These are phyloP conservation scores for Melanotaenia maccullochi DNA, from an alignment of 2,797 vertebrate genomes.

Conservation along the genomic window DNA sequence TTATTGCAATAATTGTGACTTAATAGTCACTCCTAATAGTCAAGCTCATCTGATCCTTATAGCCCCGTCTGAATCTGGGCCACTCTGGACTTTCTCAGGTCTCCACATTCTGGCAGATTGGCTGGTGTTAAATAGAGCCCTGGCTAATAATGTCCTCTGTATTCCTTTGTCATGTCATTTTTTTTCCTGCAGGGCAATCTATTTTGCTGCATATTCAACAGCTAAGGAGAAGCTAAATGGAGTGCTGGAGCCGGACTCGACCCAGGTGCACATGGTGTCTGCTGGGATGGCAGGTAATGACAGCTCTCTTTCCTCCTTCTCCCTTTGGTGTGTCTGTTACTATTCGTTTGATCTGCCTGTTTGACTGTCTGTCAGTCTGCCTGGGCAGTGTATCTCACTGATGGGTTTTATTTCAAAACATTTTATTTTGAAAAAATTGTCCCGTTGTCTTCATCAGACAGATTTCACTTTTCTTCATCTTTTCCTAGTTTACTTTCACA, in stretches of 20 bases:
- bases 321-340: slow-evolving; percentile 43
- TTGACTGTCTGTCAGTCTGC: slow-evolving; percentile 54
- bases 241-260: slow-evolving; percentile 93
- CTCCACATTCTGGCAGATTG: neutral
- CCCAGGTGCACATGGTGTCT: slow-evolving; percentile 97
- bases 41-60: neutral
- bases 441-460: slow-evolving; percentile 49
- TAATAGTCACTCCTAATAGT: too few species aligned
- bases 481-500: slow-evolving; percentile 23
- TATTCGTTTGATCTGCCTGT: slow-evolving; percentile 40
- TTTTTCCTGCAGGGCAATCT: slow-evolving; percentile 90
- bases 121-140: neutral
- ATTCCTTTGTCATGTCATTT: neutral
- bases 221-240: slow-evolving; percentile 95
- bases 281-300: slow-evolving; percentile 97
- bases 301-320: slow-evolving; percentile 43
- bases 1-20: neutral
- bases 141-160: neutral
- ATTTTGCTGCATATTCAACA: slow-evolving; percentile 97
- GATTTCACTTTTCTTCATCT: slow-evolving; percentile 26
- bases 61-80: neutral
- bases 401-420: slow-evolving; percentile 46
- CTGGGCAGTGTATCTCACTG: slow-evolving; percentile 59
- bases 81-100: neutral
- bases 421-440: slow-evolving; percentile 20